Conservation (phyloP, 2,888 invertebrate species). For the Alviniconcha strummeri region DNA sequence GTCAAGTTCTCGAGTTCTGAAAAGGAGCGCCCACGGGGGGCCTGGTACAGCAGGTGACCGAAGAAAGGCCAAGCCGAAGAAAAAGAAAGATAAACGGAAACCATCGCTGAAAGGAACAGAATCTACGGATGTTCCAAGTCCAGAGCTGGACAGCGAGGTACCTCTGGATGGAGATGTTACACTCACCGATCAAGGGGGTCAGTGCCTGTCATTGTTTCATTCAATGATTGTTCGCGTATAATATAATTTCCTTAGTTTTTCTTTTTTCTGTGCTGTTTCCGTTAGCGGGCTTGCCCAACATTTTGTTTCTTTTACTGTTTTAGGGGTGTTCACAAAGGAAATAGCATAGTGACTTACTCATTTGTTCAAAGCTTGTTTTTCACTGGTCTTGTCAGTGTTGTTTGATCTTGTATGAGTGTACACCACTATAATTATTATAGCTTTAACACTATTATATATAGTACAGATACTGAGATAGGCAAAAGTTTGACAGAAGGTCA, state of each 20-base stretch:
- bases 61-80: conserved; percentile 15
- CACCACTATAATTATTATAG: too few species aligned
- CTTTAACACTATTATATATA: too few species aligned
- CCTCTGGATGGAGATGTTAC: conserved; percentile 12
- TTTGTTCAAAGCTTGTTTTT: too few species aligned
- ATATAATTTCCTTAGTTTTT: not conserved
- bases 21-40: conserved; percentile 18
- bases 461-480: too few species aligned
- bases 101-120: conserved; percentile 14
- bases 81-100: conserved; percentile 25
- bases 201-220: not conserved
- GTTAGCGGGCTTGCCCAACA: not conserved
- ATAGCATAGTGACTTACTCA: too few species aligned
- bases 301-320: too few species aligned
- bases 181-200: conserved; percentile 17
- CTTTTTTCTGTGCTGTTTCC: not conserved
- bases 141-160: conserved; percentile 27
- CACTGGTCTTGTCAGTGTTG: too few species aligned
- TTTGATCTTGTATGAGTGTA: too few species aligned
- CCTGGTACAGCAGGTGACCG: not conserved
- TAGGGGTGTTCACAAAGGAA: too few species aligned
- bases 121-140: conserved; percentile 25
- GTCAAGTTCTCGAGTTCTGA: not conserved
- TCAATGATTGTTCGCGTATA: not conserved
- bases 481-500: too few species aligned